These are phyloP conservation scores for Puntigrus tetrazona DNA, from an alignment of 2,113 vertebrate species.

Conservation along the genomic window DNA sequence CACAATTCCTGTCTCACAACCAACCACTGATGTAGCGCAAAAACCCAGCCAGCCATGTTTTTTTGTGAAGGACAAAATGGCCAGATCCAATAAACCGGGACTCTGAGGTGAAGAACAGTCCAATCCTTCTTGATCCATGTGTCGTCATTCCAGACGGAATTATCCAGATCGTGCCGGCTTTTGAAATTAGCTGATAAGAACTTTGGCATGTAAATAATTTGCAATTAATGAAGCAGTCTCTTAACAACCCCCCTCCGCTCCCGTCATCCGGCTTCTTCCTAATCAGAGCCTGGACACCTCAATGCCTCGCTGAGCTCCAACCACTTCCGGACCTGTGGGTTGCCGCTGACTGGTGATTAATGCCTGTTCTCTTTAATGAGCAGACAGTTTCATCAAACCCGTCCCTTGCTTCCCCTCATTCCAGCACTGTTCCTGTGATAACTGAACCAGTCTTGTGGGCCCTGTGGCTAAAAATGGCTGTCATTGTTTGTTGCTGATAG, in stretches of 20 bases:
- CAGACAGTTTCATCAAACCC: conserved; percentile 61
- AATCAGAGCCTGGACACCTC: conserved; percentile 49
- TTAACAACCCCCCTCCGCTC: not conserved
- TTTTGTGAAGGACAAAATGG: conserved; percentile 17
- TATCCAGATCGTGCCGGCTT: not conserved
- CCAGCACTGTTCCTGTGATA: conserved; percentile 22
- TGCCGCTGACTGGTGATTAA: conserved; percentile 56
- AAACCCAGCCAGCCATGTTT: not conserved
- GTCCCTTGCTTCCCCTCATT: conserved; percentile 15
- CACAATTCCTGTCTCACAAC: not conserved
- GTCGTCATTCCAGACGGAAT: not conserved
- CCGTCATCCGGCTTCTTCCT: conserved; percentile 22
- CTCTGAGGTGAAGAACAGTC: not conserved
- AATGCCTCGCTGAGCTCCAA: conserved; percentile 16
- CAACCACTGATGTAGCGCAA: not conserved
- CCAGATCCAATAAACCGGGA: not conserved
- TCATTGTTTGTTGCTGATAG: conserved; percentile 50
- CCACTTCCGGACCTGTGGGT: conserved; percentile 32
- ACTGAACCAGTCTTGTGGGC: conserved; percentile 40
- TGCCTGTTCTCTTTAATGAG: conserved; percentile 60
- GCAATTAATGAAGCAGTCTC: conserved; percentile 45
- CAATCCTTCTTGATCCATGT: not conserved
- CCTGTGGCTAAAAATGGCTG: conserved; percentile 14
- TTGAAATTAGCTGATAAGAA: conserved; percentile 48
- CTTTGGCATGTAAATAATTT: conserved; percentile 43